Evolutionary conservation across 2,888 invertebrate species (phyloP), one percentile per base, ranked within the genome.

Genomic region (Drosophila formosana): DNA sequence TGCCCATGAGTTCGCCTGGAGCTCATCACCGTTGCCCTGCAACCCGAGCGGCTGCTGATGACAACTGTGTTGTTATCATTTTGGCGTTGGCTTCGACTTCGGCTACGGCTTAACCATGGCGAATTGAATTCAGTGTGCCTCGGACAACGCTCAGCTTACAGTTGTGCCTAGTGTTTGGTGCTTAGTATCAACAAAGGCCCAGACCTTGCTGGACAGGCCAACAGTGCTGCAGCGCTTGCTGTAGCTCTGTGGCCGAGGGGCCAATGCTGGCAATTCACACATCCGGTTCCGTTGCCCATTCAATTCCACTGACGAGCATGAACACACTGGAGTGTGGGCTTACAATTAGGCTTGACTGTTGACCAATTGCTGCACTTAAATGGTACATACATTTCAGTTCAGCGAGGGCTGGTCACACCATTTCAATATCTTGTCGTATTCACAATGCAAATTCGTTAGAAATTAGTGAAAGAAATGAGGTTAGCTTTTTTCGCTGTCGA

Each of bases 221-320:
- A 13, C 39, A 41, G 39, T 8, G 39, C 39, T 18, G 18, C 18
- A 18, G 18, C 18, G 1, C 18, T 18, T 2, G 18, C 18, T 13
- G 39, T 11, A 18, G 18, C 18, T 18, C 18, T 7, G 13, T 18
- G 6, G 13, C 13, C 39, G 13, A 18, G 47, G 28, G 49, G 43
- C 55, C 55, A 71, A 66, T 57, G 70, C 58, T 39, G 68, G 66
- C 75, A 78, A 78, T 75, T 73, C 80, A 78, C 85, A 72, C 76
- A 82, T 86, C 88, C 88, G 88, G 45, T 88, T 76, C 78, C 88
- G 77, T 49, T 41, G 60, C 46, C 68, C 66, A 72, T 73, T 73
- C 69, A 74, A 75, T 71, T 71, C 63, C 53, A 53, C 60, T 58
- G 65, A 53, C 66, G 64, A 67, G 51, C 45, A 25, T 18, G 18